A percentile compares a stretch with the other conserved stretches of the same genome.
phyloP scores from a whole-genome alignment of 2,888 invertebrate genomes.

The Apamea monoglypha region DNA sequence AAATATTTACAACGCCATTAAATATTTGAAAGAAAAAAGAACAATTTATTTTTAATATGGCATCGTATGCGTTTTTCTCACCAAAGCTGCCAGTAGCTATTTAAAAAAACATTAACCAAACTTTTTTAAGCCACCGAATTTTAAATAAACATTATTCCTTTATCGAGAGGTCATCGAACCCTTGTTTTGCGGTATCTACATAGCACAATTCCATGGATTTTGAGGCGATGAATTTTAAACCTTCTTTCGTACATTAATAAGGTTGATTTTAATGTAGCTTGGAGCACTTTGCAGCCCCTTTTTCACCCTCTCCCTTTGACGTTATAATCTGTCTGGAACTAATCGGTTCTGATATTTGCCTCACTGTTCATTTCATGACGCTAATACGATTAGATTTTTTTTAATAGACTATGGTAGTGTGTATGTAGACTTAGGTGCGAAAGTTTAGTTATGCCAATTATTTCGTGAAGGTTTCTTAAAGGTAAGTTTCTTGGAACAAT shows the following conservation, averaged over 20 bases:
- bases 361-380: constrained; percentile 61
- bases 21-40: constrained; percentile 3
- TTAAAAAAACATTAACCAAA: constrained; percentile 13
- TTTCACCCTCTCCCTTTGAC: constrained; percentile 80
- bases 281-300: constrained; percentile 64
- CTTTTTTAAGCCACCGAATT: constrained; percentile 26
- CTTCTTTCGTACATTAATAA: constrained; percentile 10
- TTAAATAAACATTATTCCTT: constrained; percentile 36
- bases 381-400: constrained; percentile 69
- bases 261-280: constrained; percentile 49
- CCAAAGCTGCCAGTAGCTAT: constrained; percentile 20
- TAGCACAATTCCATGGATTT: constrained; percentile 7
- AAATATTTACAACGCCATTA: constrained; percentile 11
- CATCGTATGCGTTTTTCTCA: constrained; percentile 9
- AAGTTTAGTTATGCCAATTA: constrained; percentile 1
- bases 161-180: constrained; percentile 59
- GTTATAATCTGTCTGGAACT: constrained; percentile 83
- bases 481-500: neutral
- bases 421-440: neutral
- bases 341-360: constrained; percentile 81
- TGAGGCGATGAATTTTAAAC: constrained; percentile 16
- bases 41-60: constrained; percentile 12
- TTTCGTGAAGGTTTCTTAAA: constrained; percentile 26
- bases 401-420: neutral
- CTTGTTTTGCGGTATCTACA: constrained; percentile 54